Evolutionary conservation across 1,140 invertebrate genomes (phyloP), one percentile per base, ranked within the genome.

Genomic region (Eupristina koningsbergeri): DNA sequence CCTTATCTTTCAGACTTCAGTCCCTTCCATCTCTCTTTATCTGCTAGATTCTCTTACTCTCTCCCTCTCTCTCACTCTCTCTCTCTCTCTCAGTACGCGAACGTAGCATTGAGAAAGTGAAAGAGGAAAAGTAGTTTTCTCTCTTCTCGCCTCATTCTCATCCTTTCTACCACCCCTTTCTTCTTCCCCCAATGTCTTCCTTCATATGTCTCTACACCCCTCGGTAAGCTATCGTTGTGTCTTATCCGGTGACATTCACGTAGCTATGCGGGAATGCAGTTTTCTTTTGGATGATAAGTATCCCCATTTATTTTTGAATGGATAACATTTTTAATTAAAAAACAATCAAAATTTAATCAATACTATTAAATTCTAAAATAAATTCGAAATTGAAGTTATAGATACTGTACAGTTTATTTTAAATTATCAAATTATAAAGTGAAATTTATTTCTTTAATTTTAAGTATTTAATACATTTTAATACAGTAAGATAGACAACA

Each of bases 1-100:
- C 91, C 92, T 93, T 93, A 93, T 93, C 92, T 93, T 92, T 91
- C 89, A 92, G 91, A 90, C 91, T 92, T 91, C 91, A 92, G 91
- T 87, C 87, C 84, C 89, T 71, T 80, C 64, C 80, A 19, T 84
- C 69, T 77, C 67, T 13, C 74, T 67, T 79, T 80, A 71, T 8
- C 50, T 9, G 6, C 53, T 67, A 29, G 61, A 67, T 45, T 41
- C 36, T 13, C 29, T 41, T 22, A 41, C 67, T 39, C 80, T 22
- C 61, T 53, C 61, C n/a, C 8, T 58, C 73, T 22, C 64, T 53
- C 39, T 29, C 83, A 0, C 45, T 58, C 53, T 75, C 73, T 39
- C 64, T 75, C 53, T 34, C 69, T 73, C 26, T 63, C 41, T 69
- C 26, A 26, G 2, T 26, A 26, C 2, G 9, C 2, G 22, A 58